A percentile compares a stretch with the other conserved stretches of the same genome.
These are phyloP conservation scores for Nothoprocta perdicaria DNA, from an alignment of 2,113 vertebrate genomes.

Conservation along the genomic window DNA sequence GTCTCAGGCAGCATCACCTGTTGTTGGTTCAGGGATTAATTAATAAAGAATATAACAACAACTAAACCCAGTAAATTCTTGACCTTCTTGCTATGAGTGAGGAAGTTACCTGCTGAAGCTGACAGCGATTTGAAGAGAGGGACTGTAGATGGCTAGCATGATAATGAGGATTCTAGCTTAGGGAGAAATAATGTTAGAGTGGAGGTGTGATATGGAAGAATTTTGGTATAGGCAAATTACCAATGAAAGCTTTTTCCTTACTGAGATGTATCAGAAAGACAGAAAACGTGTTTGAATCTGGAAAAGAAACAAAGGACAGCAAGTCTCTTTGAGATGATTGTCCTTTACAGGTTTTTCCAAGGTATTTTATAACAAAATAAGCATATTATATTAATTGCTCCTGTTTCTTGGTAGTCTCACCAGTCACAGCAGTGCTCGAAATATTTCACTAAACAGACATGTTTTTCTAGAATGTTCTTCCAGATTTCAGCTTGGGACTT, in stretches of 20 bases:
- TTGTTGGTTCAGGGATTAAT: not conserved
- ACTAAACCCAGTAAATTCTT: not conserved
- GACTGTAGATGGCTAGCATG: not conserved
- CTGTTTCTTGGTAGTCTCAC: not conserved
- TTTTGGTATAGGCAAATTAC: not conserved
- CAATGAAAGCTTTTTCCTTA: not conserved
- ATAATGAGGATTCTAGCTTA: rapidly evolving
- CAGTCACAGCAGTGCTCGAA: not conserved
- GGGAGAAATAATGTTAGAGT: not conserved
- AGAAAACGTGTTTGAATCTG: not conserved
- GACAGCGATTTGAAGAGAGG: not conserved
- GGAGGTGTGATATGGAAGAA: not conserved
- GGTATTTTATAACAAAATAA: not conserved
- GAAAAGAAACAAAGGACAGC: not conserved
- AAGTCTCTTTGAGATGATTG: rapidly evolving
- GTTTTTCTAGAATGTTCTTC: not conserved
- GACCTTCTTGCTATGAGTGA: not conserved
- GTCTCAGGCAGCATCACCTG: not conserved
- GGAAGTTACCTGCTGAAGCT: not conserved
- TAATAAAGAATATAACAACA: not conserved
- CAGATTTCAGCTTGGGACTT: not conserved
- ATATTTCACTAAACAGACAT: not conserved
- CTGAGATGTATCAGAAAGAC: not conserved
- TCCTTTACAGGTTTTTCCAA: not conserved
- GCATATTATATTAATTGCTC: not conserved